Evolutionary conservation across 2,113 vertebrate genomes (phyloP), one percentile per base, ranked within the genome.

Genomic region (Ascaphus truei): DNA sequence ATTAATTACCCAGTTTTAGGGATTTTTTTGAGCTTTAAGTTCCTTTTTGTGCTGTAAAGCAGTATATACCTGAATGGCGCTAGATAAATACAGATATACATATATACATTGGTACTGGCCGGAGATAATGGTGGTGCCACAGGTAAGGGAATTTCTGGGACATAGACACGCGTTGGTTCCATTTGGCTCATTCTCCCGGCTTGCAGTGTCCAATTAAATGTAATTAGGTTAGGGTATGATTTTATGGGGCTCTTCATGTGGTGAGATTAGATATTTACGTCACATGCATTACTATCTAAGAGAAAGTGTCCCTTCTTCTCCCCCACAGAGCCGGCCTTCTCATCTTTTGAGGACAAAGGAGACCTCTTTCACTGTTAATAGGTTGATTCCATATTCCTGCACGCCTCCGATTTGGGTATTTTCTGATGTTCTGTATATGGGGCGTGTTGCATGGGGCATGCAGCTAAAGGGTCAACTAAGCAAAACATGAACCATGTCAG

Each of bases 341-440:
- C 23, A 69, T 69, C 23, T 59, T 36, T 50, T 20, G 43, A 34
- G 16, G 45, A 51, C 66, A 69, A 41, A 37, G 36, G 20, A 5
- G 29, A 15, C 26, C 20, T 58, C 41, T 51, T 37, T 60, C 33
- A 11, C 45, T 37, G 5, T 18, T 69, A 69, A 69, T 69, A 39
- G 30, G 43, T 51, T 69, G 31, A 69, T 69, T 51, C 51, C 59
- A 69, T 69, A 60, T 60, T 60, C 23, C 43, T 9, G 20, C n/a
- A 16, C 26, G 64, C 27, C 59, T 68, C 55, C 59, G 41, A 68
- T 50, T 68, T 15, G 22, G 25, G 10, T 68, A 36, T 59, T 68
- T 48, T 36, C n/a, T 27, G 23, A 69, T 50, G n/a, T 15, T 41
- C 27, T 30, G 9, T 10, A 34, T 31, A 33, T 1, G 29, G 43